These are phyloP conservation scores for Podarcis muralis DNA, from an alignment of 2,113 vertebrate species.

Conservation along the genomic window DNA sequence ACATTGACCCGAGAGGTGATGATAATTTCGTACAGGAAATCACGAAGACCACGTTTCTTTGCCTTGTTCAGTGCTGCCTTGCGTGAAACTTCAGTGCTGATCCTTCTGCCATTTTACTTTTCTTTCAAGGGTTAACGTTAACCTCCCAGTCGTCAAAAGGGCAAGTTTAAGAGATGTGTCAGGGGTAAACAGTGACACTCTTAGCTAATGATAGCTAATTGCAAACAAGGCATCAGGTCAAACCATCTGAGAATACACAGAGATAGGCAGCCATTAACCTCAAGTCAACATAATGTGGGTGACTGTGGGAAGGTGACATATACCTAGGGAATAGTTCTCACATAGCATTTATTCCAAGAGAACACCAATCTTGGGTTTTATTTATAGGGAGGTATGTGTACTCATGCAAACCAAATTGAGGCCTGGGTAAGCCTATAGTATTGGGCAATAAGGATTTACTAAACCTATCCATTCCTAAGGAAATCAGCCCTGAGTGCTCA, in stretches of 20 bases:
- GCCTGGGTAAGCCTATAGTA: background rate
- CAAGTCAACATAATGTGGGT: background rate
- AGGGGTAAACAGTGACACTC: background rate
- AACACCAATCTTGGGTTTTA: background rate
- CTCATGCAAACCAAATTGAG: background rate
- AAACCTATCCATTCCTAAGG: no score
- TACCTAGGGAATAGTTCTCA: background rate
- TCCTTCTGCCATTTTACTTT: background rate
- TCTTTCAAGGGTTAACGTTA: background rate
- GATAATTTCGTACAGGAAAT: background rate
- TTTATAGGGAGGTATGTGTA: background rate
- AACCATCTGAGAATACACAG: background rate
- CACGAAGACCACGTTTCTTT: background rate
- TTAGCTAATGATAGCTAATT: background rate
- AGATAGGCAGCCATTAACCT: background rate
- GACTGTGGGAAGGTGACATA: background rate
- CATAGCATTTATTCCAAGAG: background rate
- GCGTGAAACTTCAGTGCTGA: background rate
- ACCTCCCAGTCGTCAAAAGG: background rate
- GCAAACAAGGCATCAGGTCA: background rate
- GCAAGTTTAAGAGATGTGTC: background rate
- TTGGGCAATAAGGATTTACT: background rate
- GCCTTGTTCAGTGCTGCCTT: background rate
- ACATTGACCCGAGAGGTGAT: background rate
- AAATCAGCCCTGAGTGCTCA: no score